Percentiles rank a stretch among this genome's conserved stretches.
Conservation (phyloP, 2,888 invertebrate species). For the Neoscelio sp. region DNA sequence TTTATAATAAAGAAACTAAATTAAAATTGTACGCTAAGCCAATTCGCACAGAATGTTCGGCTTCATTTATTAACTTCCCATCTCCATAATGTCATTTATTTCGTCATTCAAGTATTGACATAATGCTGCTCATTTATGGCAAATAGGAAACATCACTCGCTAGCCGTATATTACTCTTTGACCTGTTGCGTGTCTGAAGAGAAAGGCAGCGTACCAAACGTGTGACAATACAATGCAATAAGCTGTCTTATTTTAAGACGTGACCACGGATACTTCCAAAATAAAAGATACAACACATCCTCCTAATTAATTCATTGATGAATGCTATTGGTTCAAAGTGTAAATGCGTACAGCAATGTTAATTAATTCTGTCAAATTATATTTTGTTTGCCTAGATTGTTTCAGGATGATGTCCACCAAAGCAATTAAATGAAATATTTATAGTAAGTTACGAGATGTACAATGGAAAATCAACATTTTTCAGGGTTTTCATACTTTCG, state of each 20-base stretch:
- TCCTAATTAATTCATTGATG: too few relatives aligned
- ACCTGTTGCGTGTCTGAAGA: conserved; percentile 48
- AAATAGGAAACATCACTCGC: conserved; percentile 48
- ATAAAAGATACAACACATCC: background rate
- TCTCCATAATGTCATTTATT: conserved; percentile 25
- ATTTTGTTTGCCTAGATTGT: too few relatives aligned
- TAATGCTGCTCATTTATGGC: conserved; percentile 52
- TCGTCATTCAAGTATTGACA: conserved; percentile 35
- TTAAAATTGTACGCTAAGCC: background rate
- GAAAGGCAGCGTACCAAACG: conserved; percentile 32
- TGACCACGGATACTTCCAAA: too few relatives aligned
- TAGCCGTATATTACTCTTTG: conserved; percentile 47
- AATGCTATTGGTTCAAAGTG: too few relatives aligned
- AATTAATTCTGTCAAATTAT: too few relatives aligned
- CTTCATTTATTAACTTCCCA: background rate
- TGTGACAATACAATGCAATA: conserved; percentile 23
- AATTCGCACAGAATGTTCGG: too few relatives aligned
- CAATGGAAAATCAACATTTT: too few relatives aligned
- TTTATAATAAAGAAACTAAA: background rate
- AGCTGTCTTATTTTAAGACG: conserved; percentile 26
- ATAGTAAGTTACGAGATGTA: too few relatives aligned
- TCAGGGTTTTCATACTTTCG: too few relatives aligned
- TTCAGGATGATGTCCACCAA: too few relatives aligned
- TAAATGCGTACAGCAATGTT: too few relatives aligned
- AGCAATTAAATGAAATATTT: too few relatives aligned